These are phyloP conservation scores for Nyctibius grandis DNA, from an alignment of 2,797 vertebrate genomes.

Conservation along the genomic window DNA sequence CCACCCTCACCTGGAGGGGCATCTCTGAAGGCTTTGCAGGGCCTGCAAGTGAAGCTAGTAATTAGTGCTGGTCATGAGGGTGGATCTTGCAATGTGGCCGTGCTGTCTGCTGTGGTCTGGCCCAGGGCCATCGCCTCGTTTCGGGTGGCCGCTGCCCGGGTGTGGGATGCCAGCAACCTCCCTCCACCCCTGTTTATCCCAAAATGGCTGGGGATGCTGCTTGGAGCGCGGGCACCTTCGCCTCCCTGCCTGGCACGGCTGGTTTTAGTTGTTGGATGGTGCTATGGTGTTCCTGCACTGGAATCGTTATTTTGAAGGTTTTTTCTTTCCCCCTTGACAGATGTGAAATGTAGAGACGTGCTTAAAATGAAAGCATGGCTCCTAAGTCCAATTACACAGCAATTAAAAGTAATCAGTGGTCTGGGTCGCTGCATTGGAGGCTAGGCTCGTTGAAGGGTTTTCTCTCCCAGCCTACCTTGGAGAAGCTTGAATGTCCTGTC, in stretches of 20 bases:
- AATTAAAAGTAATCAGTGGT: neutral
- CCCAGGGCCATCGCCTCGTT: neutral
- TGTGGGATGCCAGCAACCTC: neutral
- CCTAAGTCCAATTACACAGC: neutral
- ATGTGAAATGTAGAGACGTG: neutral
- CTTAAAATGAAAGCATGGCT: neutral
- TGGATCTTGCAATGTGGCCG: neutral
- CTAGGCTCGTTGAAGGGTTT: neutral
- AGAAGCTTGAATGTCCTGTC: neutral
- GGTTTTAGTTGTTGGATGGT: neutral
- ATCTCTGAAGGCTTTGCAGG: conserved; percentile 9
- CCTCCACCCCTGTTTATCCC: neutral
- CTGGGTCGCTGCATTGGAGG: neutral
- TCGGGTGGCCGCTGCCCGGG: neutral
- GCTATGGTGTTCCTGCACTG: neutral
- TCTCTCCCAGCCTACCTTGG: neutral
- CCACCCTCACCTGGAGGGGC: conserved; percentile 36
- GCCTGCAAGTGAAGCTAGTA: neutral
- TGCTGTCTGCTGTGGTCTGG: conserved; percentile 17
- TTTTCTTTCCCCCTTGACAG: neutral
- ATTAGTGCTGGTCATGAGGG: conserved; percentile 47
- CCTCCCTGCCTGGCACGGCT: accelerated
- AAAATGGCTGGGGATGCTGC: neutral
- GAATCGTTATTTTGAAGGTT: neutral
- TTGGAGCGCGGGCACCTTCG: accelerated